Percentiles rank a stretch among this genome's conserved stretches.
Conservation (phyloP, 1,140 invertebrate species). For the Holotrichia oblita region DNA sequence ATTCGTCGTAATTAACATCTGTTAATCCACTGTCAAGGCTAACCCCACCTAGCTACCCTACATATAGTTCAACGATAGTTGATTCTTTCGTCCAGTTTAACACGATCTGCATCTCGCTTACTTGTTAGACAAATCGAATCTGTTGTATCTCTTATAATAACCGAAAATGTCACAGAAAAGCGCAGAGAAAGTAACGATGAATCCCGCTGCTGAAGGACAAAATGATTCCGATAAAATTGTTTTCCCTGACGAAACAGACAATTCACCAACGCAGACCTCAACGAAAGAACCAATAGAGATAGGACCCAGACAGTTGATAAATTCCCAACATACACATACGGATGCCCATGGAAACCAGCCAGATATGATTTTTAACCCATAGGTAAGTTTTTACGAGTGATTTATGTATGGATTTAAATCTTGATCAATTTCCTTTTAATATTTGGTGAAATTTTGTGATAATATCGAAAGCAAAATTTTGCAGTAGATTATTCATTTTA, state of each 20-base stretch:
- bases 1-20: background rate
- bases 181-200: background rate
- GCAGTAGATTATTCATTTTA: too few species aligned
- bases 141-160: background rate
- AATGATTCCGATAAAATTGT: background rate
- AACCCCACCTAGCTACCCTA: constrained; percentile 4
- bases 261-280: background rate
- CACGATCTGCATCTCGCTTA: background rate
- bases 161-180: background rate
- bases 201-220: background rate
- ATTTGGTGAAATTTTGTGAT: too few species aligned
- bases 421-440: too few species aligned
- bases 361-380: background rate
- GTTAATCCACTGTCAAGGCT: background rate
- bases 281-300: background rate
- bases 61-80: background rate
- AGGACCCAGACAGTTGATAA: background rate
- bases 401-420: too few species aligned
- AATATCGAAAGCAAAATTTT: too few species aligned
- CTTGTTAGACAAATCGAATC: background rate
- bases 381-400: background rate
- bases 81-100: background rate
- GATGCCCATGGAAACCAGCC: background rate
- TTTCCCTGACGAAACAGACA: background rate
- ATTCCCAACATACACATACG: background rate